Evolutionary conservation across 2,888 invertebrate species (phyloP).

Genomic region (Patella depressa): DNA sequence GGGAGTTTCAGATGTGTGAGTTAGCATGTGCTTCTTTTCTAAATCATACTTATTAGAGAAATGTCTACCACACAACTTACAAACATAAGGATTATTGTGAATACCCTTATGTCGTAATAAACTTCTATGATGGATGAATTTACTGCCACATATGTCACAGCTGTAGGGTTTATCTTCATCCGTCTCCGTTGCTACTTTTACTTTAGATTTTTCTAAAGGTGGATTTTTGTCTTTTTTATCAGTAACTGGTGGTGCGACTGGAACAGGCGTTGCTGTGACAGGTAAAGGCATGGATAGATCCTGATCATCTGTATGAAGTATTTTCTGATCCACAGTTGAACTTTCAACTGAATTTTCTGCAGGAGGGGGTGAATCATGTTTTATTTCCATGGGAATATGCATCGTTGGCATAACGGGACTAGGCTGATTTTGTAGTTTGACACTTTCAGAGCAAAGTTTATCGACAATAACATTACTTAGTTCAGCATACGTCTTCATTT

Average conservation of each 20-base stretch:
- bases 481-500: conserved; percentile 9
- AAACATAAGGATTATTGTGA: conserved; percentile 2
- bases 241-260: neutral
- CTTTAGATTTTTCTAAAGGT: neutral
- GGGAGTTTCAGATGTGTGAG: conserved; percentile 2
- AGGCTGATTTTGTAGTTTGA: neutral
- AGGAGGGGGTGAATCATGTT: neutral
- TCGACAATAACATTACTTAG: conserved; percentile 6
- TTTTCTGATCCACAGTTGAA: neutral
- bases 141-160: conserved; percentile 9
- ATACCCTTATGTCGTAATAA: conserved; percentile 3
- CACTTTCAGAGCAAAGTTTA: conserved; percentile 12
- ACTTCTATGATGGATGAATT: conserved; percentile 10
- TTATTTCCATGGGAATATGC: neutral
- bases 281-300: neutral
- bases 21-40: conserved; percentile 8
- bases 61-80: conserved; percentile 9
- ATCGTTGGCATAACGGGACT: conserved; percentile 2
- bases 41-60: conserved; percentile 6
- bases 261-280: neutral
- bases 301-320: neutral
- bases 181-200: neutral
- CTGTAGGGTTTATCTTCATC: conserved; percentile 6
- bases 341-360: neutral
- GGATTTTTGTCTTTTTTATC: conserved; percentile 3